Conservation (phyloP, 2,113 vertebrate species). For the Phylloscopus trochiloides region DNA sequence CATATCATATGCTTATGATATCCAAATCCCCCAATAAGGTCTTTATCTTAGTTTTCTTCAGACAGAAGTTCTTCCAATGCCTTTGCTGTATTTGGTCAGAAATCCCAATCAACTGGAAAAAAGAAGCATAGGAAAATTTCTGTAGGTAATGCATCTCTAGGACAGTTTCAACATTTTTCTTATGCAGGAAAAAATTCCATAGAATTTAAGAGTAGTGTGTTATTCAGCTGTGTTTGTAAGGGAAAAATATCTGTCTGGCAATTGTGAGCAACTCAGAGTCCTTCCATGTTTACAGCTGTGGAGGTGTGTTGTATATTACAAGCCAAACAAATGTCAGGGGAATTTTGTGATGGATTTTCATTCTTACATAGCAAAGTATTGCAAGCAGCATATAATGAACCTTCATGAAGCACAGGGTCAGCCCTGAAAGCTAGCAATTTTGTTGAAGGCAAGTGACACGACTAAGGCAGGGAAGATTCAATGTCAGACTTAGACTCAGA, state of each 20-base stretch:
- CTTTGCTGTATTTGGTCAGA: not conserved
- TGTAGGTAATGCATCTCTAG: not conserved
- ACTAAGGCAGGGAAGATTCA: not conserved
- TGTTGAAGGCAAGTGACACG: not conserved
- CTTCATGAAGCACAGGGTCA: not conserved
- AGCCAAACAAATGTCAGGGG: not conserved
- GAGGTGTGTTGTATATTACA: not conserved
- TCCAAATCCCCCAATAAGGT: not conserved
- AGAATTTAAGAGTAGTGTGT: not conserved
- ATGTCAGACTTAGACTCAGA: not conserved
- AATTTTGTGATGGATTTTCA: not conserved
- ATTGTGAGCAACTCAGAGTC: not conserved
- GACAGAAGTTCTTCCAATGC: not conserved
- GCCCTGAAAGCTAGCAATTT: not conserved
- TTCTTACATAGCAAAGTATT: not conserved
- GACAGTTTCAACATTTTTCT: not conserved
- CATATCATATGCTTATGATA: accelerated
- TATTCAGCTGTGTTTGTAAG: not conserved
- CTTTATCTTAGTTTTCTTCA: not conserved
- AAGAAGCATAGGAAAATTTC: not conserved
- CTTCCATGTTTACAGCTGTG: not conserved
- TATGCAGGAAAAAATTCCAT: not conserved
- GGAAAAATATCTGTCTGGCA: not conserved
- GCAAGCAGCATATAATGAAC: not conserved
- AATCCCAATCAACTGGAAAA: not conserved